Conservation (phyloP, 2,797 vertebrate species). For the Cephalopachus bancanus region DNA sequence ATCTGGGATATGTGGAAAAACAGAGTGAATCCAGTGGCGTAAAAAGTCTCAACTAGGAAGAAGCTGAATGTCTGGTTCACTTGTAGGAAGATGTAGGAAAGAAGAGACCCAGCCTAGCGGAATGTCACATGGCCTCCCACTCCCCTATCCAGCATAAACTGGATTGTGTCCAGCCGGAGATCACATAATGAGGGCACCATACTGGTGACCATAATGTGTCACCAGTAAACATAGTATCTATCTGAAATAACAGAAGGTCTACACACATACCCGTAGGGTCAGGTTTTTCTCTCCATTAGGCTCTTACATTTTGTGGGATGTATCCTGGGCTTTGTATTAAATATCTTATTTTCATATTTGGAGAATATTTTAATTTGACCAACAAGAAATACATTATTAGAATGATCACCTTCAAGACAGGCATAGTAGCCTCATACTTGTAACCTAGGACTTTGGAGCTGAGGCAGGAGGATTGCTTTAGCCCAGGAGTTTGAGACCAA, state of each 20-base stretch:
- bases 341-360: not conserved
- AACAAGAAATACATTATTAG: not conserved
- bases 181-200: not conserved
- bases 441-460: too few relatives aligned
- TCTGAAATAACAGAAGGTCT: not conserved
- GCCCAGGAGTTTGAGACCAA: too few relatives aligned
- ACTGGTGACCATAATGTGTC: not conserved
- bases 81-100: not conserved
- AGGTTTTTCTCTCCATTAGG: not conserved
- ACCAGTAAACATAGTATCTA: not conserved
- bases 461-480: too few relatives aligned
- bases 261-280: not conserved
- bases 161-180: not conserved
- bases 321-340: not conserved
- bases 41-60: not conserved
- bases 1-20: not conserved
- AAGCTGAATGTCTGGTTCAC: not conserved
- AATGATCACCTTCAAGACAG: conserved; percentile 87
- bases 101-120: not conserved
- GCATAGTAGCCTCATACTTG: too few relatives aligned
- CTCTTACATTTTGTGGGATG: not conserved
- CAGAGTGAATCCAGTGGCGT: not conserved
- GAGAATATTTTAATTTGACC: not conserved
- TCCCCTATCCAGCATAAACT: too few relatives aligned
- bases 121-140: not conserved